A percentile compares a stretch with the other conserved stretches of the same genome.
phyloP scores from a whole-genome alignment of 2,888 invertebrate genomes.

The Macrostomum cliftonense region DNA sequence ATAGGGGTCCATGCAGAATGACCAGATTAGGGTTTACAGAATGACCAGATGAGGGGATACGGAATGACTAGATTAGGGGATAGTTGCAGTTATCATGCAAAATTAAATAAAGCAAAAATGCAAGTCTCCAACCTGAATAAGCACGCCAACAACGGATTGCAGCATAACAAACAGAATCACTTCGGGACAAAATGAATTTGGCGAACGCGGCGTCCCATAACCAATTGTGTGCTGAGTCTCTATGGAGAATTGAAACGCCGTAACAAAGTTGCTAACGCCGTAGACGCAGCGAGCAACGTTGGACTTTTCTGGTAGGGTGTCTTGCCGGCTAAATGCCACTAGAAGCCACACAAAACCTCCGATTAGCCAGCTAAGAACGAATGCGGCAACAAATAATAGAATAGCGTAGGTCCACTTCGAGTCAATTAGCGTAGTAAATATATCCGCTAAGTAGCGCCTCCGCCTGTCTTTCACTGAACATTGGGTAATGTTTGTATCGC shows the following conservation, averaged over 20 bases:
- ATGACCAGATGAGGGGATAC: too few relatives aligned
- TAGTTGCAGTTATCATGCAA: too few relatives aligned
- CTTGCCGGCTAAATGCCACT: constrained; percentile 30
- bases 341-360: constrained; percentile 47
- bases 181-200: constrained; percentile 73
- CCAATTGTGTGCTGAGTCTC: constrained; percentile 92
- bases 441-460: constrained; percentile 43
- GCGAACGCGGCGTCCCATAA: constrained; percentile 56
- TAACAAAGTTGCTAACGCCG: constrained; percentile 64
- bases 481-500: constrained; percentile 82
- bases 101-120: too few relatives aligned
- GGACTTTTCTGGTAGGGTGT: constrained; percentile 22
- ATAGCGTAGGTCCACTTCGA: constrained; percentile 68
- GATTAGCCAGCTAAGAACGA: constrained; percentile 62
- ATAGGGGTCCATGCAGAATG: too few relatives aligned
- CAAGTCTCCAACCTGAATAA: constrained; percentile 16
- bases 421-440: constrained; percentile 80
- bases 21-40: too few relatives aligned
- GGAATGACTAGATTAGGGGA: too few relatives aligned
- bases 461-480: constrained; percentile 74
- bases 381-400: constrained; percentile 67
- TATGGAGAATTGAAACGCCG: constrained; percentile 79
- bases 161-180: constrained; percentile 70
- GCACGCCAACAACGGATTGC: constrained; percentile 71
- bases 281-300: constrained; percentile 37